These are phyloP conservation scores for Choloepus didactylus DNA, from an alignment of 2,797 vertebrate species.

Conservation along the genomic window DNA sequence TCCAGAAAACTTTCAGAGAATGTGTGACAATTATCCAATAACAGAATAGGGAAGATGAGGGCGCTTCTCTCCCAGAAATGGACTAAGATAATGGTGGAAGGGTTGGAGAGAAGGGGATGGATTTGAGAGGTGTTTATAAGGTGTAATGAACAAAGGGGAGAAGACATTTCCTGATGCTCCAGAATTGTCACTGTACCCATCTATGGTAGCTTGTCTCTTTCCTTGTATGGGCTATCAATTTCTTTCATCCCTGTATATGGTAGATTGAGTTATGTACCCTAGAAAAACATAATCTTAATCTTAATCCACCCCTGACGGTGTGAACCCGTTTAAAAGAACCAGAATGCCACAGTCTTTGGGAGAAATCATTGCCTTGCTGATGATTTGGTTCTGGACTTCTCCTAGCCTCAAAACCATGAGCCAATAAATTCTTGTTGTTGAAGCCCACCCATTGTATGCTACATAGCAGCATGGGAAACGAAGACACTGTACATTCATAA, in stretches of 20 bases:
- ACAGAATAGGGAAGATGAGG: conserved; percentile 7
- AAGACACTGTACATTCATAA: neutral
- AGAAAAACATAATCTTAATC: no score
- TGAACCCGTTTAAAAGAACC: no score
- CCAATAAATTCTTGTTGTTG: no score
- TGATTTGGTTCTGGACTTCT: no score
- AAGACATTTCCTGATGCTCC: neutral
- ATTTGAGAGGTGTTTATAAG: conserved; percentile 3
- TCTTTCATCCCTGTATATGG: neutral
- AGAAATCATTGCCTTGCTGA: no score
- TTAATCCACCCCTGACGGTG: no score
- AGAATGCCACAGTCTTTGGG: no score
- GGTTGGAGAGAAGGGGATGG: neutral
- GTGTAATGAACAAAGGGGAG: neutral
- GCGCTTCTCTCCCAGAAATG: neutral
- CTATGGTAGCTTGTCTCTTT: neutral
- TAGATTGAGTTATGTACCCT: no score
- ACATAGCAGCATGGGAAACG: no score
- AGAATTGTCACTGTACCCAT: neutral
- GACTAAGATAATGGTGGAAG: neutral
- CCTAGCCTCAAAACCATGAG: no score
- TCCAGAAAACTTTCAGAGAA: conserved; percentile 58
- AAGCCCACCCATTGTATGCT: no score
- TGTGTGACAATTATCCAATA: neutral
- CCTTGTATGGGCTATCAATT: neutral